Percentiles rank a stretch among this genome's conserved stretches.
Conservation (phyloP, 2,113 vertebrate genomes). For the Alaudala cheleensis region DNA sequence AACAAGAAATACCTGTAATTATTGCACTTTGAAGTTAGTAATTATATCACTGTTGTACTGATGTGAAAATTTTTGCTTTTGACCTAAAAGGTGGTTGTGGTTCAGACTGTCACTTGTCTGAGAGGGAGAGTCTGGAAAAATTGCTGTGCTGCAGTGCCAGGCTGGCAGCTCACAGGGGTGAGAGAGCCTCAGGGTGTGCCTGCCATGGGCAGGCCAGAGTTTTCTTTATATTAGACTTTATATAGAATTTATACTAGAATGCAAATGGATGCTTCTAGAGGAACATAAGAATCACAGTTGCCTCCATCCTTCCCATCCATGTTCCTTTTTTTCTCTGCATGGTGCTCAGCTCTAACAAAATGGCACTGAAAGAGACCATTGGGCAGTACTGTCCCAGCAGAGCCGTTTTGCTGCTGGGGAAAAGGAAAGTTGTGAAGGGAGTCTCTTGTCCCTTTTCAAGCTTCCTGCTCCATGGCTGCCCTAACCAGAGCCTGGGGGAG, state of each 20-base stretch:
- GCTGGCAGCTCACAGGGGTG: neutral
- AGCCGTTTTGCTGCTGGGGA: neutral
- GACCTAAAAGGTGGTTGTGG: neutral
- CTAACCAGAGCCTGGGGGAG: neutral
- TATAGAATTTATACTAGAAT: neutral
- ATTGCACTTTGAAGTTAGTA: neutral
- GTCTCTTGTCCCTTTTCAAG: neutral
- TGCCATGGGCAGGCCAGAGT: neutral
- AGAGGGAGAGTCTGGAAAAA: neutral
- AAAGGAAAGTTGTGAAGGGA: neutral
- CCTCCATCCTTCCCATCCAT: neutral
- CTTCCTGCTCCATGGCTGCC: neutral
- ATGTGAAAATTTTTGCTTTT: neutral
- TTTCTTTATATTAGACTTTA: neutral
- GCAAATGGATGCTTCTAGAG: neutral
- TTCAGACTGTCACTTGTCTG: neutral
- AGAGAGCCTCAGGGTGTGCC: neutral
- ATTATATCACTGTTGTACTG: neutral
- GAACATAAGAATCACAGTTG: neutral
- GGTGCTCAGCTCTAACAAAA: neutral
- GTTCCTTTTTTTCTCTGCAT: neutral
- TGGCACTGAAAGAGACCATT: neutral
- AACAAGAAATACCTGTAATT: slow-evolving; percentile 21
- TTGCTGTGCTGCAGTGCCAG: neutral
- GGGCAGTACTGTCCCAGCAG: neutral